A percentile compares a stretch with the other conserved stretches of the same genome.
phyloP scores from a whole-genome alignment of 2,113 vertebrate species.

The Accipiter virgatus region DNA sequence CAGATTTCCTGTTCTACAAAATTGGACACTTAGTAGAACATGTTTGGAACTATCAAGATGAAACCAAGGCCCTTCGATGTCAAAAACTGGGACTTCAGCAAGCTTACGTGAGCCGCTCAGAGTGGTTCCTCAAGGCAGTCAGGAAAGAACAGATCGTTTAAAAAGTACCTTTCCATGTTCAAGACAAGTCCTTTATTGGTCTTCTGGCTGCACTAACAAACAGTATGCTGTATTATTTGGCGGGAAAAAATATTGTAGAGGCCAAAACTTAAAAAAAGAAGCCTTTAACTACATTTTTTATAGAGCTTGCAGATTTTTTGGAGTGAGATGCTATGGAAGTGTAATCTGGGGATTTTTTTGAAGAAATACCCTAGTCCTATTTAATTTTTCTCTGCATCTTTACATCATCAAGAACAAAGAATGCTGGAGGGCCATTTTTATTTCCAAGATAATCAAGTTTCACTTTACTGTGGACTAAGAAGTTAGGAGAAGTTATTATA shows the following conservation, averaged over 20 bases:
- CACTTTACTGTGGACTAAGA: neutral
- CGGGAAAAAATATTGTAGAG: fast-evolving
- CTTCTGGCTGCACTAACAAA: neutral
- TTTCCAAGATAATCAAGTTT: neutral
- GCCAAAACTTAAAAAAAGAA: neutral
- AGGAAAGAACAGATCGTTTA: neutral
- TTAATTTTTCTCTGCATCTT: neutral
- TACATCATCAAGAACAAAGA: neutral
- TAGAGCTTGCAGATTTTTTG: neutral
- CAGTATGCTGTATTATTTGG: neutral
- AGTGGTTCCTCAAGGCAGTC: neutral
- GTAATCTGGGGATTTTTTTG: neutral
- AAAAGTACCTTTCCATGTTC: neutral
- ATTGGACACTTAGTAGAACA: neutral
- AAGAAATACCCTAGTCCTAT: neutral
- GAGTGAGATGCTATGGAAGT: neutral
- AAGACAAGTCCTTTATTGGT: neutral
- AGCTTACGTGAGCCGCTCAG: neutral
- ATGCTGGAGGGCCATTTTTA: neutral
- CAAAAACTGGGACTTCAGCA: neutral
- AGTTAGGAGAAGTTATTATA: neutral
- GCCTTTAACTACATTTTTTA: neutral
- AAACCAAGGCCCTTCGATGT: neutral
- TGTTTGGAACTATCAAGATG: neutral
- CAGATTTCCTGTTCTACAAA: neutral